Evolutionary conservation across 1,140 invertebrate species (phyloP), one percentile per base, ranked within the genome.

Genomic region (Eueides isabella): DNA sequence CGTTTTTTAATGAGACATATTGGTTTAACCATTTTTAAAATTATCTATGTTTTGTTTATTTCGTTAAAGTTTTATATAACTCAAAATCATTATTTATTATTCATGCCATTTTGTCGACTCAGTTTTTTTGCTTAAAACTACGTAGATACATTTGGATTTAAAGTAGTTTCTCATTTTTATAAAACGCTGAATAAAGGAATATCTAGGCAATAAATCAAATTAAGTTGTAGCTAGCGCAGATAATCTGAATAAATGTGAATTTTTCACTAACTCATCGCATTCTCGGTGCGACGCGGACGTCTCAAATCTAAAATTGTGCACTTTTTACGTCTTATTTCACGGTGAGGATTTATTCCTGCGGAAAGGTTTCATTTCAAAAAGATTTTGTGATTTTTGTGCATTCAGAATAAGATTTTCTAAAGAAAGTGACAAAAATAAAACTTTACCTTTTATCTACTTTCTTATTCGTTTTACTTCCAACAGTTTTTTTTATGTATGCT

Each of bases 121-220:
- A 55, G 2, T 26, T 23, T 12, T 55, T 55, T n/a, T 9, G 1
- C 12, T 55, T 55, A 55, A 26, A 26, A 12, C 48, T 55, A 11
- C 12, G 19, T 55, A 26, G 48, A 55, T 35, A 38, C 66, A 67
- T 73, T 73, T 63, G 66, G 35, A 73, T 68, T 64, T 67, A 65
- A 67, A 73, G 33, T 44, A 44, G 38, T 48, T 72, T 67, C 71
- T 73, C 65, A 63, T 66, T 73, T 73, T 61, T 73, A 61, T 73
- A 38, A 73, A 68, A 68, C 63, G 31, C 62, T 68, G 72, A 73
- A 73, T 68, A 68, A 68, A 67, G 66, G 67, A 68, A 73, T 73
- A 73, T 68, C 72, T 73, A 63, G 72, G 66, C 62, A 73, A 73
- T 68, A 73, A 73, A 73, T 73, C 72, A 66, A 73, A 73, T 73